Base-by-base conservation (phyloP, 2,888 invertebrate species). In the Apodemia hepburni region DNA sequence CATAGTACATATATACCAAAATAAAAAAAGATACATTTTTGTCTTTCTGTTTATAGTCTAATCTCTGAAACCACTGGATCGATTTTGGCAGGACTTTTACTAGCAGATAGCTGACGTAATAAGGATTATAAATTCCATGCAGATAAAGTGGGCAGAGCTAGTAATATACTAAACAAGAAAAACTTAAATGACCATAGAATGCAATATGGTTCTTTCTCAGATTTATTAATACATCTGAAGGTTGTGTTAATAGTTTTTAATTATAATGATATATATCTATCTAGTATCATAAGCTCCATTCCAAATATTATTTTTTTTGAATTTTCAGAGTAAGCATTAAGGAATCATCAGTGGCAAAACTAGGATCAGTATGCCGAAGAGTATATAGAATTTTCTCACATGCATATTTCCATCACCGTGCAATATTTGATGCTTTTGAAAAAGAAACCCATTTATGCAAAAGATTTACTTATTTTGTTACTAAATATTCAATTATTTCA, bases 351-450 rank as follows among this genome's bases (percentile, higher is more conserved):
- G 98, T 99, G 70, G 97, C 98, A 61, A 99, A 99, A 91, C 92
- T 99, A 75, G 99, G 99, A 61, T 99, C 99, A 57, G 99, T 99
- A 11, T 99, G 99, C 87, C 94, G 99, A 75, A 94, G 99, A 75
- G 99, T 99, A 2, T 99, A 99, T 86, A 95, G 99, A 92, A 99
- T 99, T 84, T 99, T 99, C 88, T 99, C 99, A 60, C 99, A 99
- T 92, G 99, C 99, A 42, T 99, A 98, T 87, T 99, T 98, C 86
- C 99, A 99, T 89, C 99, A 99, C 87, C 94, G 98, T 74, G 94
- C 95, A 72, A 96, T 99, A 83, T 99, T 99, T 92, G 99, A 99
- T 91, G 97, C 98, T 72, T 99, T 99, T 91, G 99, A 99, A 94
- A 96, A 96, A 77, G 97, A 98, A 87, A 98, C 98, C 33, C 97